Conservation (phyloP, 2,113 vertebrate species). For the Alaudala cheleensis region DNA sequence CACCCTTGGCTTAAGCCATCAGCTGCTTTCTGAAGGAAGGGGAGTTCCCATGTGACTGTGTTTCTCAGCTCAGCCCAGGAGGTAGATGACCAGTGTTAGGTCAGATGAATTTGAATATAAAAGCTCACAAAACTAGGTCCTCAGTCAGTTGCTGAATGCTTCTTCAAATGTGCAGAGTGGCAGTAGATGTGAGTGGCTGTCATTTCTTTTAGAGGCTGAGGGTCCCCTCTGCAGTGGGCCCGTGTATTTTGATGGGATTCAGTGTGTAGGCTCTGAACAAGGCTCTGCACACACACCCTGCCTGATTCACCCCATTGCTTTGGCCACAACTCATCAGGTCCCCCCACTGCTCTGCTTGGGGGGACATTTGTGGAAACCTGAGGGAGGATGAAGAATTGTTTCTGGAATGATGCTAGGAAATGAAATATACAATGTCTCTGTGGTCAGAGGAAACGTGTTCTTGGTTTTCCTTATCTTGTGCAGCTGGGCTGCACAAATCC, state of each 20-base stretch:
- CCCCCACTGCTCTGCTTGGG: background rate
- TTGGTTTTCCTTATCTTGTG: constrained; percentile 47
- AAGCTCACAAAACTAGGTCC: background rate
- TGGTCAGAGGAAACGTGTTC: constrained; percentile 2
- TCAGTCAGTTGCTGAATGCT: background rate
- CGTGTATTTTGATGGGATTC: background rate
- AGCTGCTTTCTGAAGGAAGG: background rate
- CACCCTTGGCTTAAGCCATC: background rate
- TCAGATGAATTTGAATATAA: background rate
- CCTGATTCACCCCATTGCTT: fast-evolving
- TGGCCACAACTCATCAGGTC: background rate
- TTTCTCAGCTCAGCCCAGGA: background rate
- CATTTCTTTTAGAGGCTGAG: background rate
- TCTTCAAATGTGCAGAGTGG: background rate
- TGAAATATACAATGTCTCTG: constrained; percentile 41
- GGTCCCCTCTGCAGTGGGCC: background rate
- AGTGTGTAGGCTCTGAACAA: background rate
- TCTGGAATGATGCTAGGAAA: constrained; percentile 51
- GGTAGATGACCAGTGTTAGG: background rate
- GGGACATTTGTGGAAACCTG: background rate
- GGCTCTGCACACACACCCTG: background rate
- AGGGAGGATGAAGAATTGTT: constrained; percentile 59
- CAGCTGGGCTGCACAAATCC: constrained; percentile 10
- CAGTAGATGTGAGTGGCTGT: background rate
- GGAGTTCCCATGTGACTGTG: background rate